phyloP scores from a whole-genome alignment of 2,797 vertebrate species.

The Dermochelys coriacea region DNA sequence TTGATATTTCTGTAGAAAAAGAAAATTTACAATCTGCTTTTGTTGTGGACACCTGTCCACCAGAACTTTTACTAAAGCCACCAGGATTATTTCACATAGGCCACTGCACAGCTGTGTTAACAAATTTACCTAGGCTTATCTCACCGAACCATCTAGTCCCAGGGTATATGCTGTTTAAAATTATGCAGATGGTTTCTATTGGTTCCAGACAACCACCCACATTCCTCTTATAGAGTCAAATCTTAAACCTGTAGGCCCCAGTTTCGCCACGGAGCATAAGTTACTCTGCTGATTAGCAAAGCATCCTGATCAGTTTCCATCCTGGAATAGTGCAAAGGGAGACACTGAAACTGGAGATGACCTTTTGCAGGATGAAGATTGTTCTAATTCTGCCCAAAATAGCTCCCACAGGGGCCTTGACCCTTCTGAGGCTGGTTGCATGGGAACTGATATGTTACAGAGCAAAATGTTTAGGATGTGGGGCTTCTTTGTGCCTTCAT shows the following conservation, averaged over 20 bases:
- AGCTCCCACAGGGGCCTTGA: not conserved
- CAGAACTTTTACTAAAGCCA: not conserved
- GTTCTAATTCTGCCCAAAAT: not conserved
- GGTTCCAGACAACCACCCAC: not conserved
- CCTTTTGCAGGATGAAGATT: not conserved
- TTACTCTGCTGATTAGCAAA: not conserved
- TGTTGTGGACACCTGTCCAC: not conserved
- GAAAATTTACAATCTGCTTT: constrained; percentile 6
- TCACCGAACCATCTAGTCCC: not conserved
- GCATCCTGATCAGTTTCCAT: not conserved
- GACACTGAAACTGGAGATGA: not conserved
- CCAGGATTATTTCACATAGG: not conserved
- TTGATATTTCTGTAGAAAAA: not conserved
- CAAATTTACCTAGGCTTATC: not conserved
- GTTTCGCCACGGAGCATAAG: too few species aligned
- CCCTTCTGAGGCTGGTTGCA: not conserved
- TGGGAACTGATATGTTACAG: not conserved
- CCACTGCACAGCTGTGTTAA: not conserved
- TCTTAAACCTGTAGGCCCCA: not conserved
- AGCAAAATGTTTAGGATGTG: not conserved
- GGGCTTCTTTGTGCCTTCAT: constrained; percentile 13
- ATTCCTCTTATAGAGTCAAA: not conserved
- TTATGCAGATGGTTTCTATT: not conserved
- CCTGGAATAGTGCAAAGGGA: not conserved
- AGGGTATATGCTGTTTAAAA: not conserved